Evolutionary conservation across 1,140 invertebrate species (phyloP).

Genomic region (Glossosoma conforme): DNA sequence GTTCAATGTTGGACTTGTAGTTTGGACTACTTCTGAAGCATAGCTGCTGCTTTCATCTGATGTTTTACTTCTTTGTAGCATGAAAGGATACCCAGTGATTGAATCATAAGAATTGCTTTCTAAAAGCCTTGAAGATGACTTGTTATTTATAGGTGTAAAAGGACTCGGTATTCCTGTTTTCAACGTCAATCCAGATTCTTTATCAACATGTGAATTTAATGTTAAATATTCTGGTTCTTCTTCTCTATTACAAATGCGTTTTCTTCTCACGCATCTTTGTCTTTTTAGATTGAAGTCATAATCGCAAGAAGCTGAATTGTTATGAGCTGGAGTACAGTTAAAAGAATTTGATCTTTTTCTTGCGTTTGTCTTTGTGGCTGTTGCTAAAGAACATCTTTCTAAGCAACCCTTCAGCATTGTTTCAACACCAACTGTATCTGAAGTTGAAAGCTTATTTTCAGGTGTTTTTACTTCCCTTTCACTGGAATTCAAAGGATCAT

Average conservation of each 20-base stretch:
- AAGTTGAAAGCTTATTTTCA: slow-evolving; percentile 23
- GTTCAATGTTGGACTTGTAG: slow-evolving; percentile 15
- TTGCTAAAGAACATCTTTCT: slow-evolving; percentile 8
- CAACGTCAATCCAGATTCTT: slow-evolving; percentile 25
- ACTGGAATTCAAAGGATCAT: slow-evolving; percentile 23
- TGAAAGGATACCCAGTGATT: slow-evolving; percentile 26
- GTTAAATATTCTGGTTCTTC: slow-evolving; percentile 13
- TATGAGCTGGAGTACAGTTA: slow-evolving; percentile 22
- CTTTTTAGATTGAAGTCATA: slow-evolving; percentile 28
- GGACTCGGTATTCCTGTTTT: slow-evolving; percentile 30
- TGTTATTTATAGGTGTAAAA: slow-evolving; percentile 25
- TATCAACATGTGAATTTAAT: slow-evolving; percentile 5
- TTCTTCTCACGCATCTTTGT: slow-evolving; percentile 29
- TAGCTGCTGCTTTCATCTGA: slow-evolving; percentile 12
- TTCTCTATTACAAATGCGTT: slow-evolving; percentile 18
- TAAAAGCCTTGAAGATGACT: slow-evolving; percentile 8
- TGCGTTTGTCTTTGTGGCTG: not conserved
- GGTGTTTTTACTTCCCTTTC: slow-evolving; percentile 30
- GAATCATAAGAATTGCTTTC: slow-evolving; percentile 26
- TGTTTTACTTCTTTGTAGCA: slow-evolving; percentile 8
- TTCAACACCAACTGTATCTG: slow-evolving; percentile 4
- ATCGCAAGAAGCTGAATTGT: slow-evolving; percentile 13
- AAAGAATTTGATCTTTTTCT: slow-evolving; percentile 17
- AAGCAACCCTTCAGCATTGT: slow-evolving; percentile 13
- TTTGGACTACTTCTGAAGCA: slow-evolving; percentile 1